A percentile compares a stretch with the other conserved stretches of the same genome.
Evolutionary conservation across 2,797 vertebrate genomes (phyloP).

Genomic region (Manis pentadactyla): DNA sequence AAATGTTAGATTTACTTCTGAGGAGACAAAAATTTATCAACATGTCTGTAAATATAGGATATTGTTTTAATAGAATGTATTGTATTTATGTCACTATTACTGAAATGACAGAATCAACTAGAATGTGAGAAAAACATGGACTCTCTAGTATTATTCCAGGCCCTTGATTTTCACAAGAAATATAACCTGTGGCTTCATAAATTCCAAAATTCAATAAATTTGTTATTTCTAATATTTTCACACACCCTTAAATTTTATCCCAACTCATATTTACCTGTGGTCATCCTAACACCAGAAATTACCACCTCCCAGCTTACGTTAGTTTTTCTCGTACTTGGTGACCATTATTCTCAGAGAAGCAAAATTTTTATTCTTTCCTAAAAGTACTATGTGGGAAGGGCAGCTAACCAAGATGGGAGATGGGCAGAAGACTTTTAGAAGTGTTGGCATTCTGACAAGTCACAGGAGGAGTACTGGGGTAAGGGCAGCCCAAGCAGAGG

Average conservation of each 20-base stretch:
- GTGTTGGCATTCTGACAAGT: neutral
- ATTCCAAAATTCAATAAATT: conserved; percentile 8
- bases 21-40: conserved; percentile 19
- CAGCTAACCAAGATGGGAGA: neutral
- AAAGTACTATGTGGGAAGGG: neutral
- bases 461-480: neutral
- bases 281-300: neutral
- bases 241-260: neutral
- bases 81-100: neutral
- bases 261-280: neutral
- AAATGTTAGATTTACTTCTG: neutral
- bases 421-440: neutral
- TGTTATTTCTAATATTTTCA: neutral
- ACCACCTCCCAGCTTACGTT: neutral
- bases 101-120: neutral
- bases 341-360: neutral
- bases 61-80: neutral
- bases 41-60: neutral
- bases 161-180: neutral
- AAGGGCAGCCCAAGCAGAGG: neutral
- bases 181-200: conserved; percentile 3
- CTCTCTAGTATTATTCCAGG: neutral
- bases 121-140: neutral
- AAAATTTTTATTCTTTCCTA: neutral
- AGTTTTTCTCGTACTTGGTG: neutral